Evolutionary conservation across 2,888 invertebrate genomes (phyloP), one percentile per base, ranked within the genome.

Genomic region (Eupeodes luniger): DNA sequence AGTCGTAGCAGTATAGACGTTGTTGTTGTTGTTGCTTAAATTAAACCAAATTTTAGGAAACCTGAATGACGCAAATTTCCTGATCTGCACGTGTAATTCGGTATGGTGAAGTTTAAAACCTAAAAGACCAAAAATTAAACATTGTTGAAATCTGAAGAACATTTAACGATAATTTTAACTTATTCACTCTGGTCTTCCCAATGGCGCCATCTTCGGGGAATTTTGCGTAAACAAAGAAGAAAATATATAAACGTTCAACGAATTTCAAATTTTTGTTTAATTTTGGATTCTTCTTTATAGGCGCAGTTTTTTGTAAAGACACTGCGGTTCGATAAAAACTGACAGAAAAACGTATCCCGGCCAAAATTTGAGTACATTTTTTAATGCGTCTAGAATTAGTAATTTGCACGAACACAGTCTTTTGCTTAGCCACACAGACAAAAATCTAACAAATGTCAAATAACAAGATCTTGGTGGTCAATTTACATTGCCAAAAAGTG

Each of bases 61-160:
- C 11, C 47, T 44, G 11, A 16, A 70, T 72, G 72, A 72, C 4
- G 72, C 27, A 72, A 72, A 59, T 0, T 34, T 57, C 34, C 27
- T 72, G 57, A 12, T 34, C 59, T 34, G 61, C 16, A 40, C 69
- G 36, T 40, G 69, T 40, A 40, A 40, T 40, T 27, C 27, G 6
- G 40, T 40, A 40, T 53, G 27, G 5, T 14, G 7, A 34, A 9
- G 34, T 34, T 27, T 3, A 10, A 10, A 19, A 47, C 12, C 16
- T 27, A 16, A 7, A n/a, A n/a, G 51, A 5, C 51, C 51, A 16
- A 51, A 14, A 12, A 44, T 70, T 57, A 40, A 4, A 55, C 1
- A 44, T 55, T 19, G 7, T 12, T 49, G 27, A 44, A 12, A 5
- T 47, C 57, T 57, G 70, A 72, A 72, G 59, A 72, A 72, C 72